Conservation (phyloP, 1,140 invertebrate genomes). For the Rhynchophorus ferrugineus region DNA sequence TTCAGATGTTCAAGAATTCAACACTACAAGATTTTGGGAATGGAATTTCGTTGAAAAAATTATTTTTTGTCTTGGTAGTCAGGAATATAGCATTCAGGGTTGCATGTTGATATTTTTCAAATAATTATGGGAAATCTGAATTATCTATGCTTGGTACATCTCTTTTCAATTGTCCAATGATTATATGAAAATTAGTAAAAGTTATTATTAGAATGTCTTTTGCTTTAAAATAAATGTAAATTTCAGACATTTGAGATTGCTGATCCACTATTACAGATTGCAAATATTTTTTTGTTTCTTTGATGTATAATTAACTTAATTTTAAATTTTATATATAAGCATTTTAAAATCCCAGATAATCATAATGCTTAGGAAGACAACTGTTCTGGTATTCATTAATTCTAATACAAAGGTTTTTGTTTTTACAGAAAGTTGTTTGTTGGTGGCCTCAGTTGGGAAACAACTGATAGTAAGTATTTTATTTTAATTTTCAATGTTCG, state of each 20-base stretch:
- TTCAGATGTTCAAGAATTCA: too few species aligned
- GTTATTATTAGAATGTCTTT: slow-evolving; percentile 8
- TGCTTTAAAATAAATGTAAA: slow-evolving; percentile 28
- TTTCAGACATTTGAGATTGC: slow-evolving; percentile 40
- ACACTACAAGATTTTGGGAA: too few species aligned
- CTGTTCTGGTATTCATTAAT: slow-evolving; percentile 23
- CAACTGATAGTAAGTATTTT: slow-evolving; percentile 88
- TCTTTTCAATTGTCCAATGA: slow-evolving; percentile 6
- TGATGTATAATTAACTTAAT: slow-evolving; percentile 18
- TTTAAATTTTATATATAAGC: slow-evolving; percentile 25
- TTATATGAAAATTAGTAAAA: too few species aligned
- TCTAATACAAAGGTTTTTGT: slow-evolving; percentile 36
- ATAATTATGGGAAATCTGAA: background rate
- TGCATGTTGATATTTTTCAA: background rate
- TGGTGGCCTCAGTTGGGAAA: slow-evolving; percentile 95
- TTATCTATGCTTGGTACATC: background rate
- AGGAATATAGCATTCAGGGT: background rate
- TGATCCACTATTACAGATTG: slow-evolving; percentile 36
- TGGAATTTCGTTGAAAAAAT: too few species aligned
- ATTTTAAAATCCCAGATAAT: slow-evolving; percentile 23
- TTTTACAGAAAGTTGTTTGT: slow-evolving; percentile 94
- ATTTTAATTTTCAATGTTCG: too few species aligned
- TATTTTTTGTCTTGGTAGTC: too few species aligned
- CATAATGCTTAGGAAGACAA: slow-evolving; percentile 33
- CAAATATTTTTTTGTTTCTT: slow-evolving; percentile 20